A percentile compares a stretch with the other conserved stretches of the same genome.
These are phyloP conservation scores for Aphelocoma coerulescens DNA, from an alignment of 2,113 vertebrate genomes.

Conservation along the genomic window DNA sequence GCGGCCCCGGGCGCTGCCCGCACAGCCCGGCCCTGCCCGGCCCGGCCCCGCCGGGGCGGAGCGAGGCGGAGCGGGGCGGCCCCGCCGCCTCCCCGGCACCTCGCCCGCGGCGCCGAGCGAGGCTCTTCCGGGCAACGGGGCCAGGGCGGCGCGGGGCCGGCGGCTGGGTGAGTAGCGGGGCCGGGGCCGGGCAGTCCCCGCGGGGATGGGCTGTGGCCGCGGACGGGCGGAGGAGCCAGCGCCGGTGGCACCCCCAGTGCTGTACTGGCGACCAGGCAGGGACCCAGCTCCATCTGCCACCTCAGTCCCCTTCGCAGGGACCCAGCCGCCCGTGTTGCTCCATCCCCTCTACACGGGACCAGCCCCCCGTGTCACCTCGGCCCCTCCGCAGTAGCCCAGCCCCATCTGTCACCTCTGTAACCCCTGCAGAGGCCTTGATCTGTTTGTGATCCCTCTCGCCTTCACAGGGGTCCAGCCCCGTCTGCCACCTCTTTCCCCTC, in stretches of 20 bases:
- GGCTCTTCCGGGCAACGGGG: constrained; percentile 15
- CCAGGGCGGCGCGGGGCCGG: background rate
- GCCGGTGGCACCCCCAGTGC: background rate
- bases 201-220: background rate
- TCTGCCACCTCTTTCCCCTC: no score
- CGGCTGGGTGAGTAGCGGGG: background rate
- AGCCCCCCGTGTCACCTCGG: background rate
- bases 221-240: background rate
- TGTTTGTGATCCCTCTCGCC: background rate
- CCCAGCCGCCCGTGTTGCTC: background rate
- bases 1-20: background rate
- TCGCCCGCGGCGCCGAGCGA: background rate
- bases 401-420: background rate
- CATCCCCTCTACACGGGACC: background rate
- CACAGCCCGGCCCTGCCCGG: background rate
- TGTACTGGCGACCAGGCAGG: background rate
- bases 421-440: background rate
- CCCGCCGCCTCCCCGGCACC: background rate
- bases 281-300: background rate
- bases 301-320: background rate
- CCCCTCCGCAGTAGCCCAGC: background rate
- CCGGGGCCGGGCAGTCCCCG: background rate
- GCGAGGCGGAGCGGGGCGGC: constrained; percentile 3
- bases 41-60: background rate
- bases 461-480: background rate